Evolutionary conservation across 2,888 invertebrate genomes (phyloP).

Genomic region (Rhagium mordax): DNA sequence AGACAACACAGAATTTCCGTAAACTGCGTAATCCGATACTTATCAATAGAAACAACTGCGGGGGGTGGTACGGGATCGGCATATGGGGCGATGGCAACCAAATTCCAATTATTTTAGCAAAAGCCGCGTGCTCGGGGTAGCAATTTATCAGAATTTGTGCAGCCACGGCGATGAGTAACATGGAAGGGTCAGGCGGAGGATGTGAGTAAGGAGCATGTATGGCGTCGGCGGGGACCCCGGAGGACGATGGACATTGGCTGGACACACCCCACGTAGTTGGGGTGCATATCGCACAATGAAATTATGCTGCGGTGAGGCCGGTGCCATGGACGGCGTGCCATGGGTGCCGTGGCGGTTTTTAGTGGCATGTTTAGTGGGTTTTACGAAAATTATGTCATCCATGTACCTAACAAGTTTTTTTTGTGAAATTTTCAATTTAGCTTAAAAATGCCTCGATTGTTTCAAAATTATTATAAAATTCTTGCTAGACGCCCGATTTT

Average conservation of each 20-base stretch:
- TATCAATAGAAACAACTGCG: slow-evolving; percentile 52
- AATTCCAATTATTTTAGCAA: slow-evolving; percentile 49
- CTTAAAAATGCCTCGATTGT: too few relatives aligned
- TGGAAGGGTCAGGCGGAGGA: slow-evolving; percentile 39
- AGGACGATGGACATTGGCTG: slow-evolving; percentile 63
- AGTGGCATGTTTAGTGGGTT: too few relatives aligned
- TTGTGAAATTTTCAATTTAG: too few relatives aligned
- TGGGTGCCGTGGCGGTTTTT: background rate
- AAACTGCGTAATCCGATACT: slow-evolving; percentile 58
- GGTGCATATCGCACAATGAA: slow-evolving; percentile 59
- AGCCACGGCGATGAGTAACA: slow-evolving; percentile 46
- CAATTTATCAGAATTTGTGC: slow-evolving; percentile 44
- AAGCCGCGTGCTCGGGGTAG: slow-evolving; percentile 16
- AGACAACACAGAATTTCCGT: slow-evolving; percentile 54
- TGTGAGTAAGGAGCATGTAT: slow-evolving; percentile 39
- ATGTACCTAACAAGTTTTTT: too few relatives aligned
- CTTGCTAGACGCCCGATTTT: too few relatives aligned
- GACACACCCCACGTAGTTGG: slow-evolving; percentile 59
- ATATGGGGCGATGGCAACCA: slow-evolving; percentile 35
- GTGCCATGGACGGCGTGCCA: slow-evolving; percentile 5
- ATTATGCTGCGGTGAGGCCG: slow-evolving; percentile 35
- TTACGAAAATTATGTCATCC: too few relatives aligned
- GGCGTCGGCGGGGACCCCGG: slow-evolving; percentile 52
- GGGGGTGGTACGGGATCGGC: slow-evolving; percentile 37
- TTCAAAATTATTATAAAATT: too few relatives aligned